Evolutionary conservation across 1,140 invertebrate genomes (phyloP).

Genomic region (Nylanderia fulva): DNA sequence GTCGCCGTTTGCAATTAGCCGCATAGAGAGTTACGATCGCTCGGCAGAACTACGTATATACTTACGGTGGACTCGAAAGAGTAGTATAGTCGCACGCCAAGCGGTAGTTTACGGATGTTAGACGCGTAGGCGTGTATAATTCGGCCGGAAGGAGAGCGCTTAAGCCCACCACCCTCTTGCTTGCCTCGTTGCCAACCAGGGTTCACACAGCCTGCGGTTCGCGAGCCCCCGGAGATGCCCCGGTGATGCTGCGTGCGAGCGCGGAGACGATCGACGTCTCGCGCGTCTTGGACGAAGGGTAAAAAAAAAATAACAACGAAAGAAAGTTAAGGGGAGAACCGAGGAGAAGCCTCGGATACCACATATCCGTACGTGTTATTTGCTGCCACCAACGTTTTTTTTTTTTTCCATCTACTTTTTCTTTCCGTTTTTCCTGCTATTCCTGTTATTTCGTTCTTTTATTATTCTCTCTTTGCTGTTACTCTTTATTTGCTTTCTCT

Average conservation of each 20-base stretch:
- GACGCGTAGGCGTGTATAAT: constrained; percentile 71
- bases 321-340: not conserved
- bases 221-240: constrained; percentile 13
- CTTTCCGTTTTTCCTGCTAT: constrained; percentile 1
- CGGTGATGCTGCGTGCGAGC: constrained; percentile 18
- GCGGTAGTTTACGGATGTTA: constrained; percentile 64
- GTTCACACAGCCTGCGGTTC: constrained; percentile 44
- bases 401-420: constrained; percentile 33
- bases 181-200: constrained; percentile 25
- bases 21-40: constrained; percentile 52
- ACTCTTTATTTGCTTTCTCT: not conserved
- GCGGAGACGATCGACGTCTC: constrained; percentile 43
- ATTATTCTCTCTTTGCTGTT: constrained; percentile 4
- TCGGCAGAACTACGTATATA: constrained; percentile 62
- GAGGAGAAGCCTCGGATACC: constrained; percentile 39
- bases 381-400: constrained; percentile 84
- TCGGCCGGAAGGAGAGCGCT: constrained; percentile 59
- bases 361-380: constrained; percentile 81
- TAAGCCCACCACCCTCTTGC: constrained; percentile 43
- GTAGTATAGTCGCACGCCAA: constrained; percentile 53
- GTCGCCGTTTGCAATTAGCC: constrained; percentile 41
- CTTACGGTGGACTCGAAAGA: constrained; percentile 71
- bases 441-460: constrained; percentile 26
- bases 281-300: constrained; percentile 5
- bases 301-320: not conserved